A percentile compares a stretch with the other conserved stretches of the same genome.
Conservation (phyloP, 2,797 vertebrate species). For the Artibeus lituratus region DNA sequence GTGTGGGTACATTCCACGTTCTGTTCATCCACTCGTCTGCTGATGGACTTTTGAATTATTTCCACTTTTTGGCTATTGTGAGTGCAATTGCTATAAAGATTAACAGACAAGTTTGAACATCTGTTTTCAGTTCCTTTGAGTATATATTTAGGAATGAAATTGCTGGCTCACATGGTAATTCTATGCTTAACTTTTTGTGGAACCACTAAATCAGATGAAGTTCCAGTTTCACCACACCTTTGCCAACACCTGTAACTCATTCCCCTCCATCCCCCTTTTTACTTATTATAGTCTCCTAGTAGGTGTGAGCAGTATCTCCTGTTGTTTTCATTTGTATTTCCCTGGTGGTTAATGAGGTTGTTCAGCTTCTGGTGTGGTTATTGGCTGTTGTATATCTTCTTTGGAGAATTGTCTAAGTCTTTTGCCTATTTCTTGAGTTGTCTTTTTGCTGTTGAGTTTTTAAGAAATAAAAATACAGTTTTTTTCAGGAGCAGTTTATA, state of each 20-base stretch:
- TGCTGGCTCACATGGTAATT: neutral
- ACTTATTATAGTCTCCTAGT: neutral
- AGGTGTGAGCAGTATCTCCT: neutral
- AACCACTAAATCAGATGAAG: neutral
- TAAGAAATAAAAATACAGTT: neutral
- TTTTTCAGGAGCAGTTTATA: neutral
- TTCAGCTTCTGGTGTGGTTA: neutral
- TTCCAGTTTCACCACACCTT: neutral
- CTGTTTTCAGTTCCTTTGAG: neutral
- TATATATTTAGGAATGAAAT: neutral
- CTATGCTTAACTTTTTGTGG: neutral
- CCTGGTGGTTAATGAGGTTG: neutral
- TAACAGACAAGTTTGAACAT: neutral
- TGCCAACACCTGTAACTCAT: neutral
- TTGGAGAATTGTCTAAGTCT: neutral
- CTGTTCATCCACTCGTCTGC: neutral
- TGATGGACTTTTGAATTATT: neutral
- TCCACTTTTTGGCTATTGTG: neutral
- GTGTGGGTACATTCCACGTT: neutral
- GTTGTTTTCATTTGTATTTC: neutral
- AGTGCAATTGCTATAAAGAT: neutral
- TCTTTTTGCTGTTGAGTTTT: slow-evolving; percentile 3
- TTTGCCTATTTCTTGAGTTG: neutral
- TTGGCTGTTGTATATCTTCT: neutral
- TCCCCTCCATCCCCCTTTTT: neutral